Evolutionary conservation across 2,113 vertebrate genomes (phyloP), one percentile per base, ranked within the genome.

Genomic region (Garra rufa): DNA sequence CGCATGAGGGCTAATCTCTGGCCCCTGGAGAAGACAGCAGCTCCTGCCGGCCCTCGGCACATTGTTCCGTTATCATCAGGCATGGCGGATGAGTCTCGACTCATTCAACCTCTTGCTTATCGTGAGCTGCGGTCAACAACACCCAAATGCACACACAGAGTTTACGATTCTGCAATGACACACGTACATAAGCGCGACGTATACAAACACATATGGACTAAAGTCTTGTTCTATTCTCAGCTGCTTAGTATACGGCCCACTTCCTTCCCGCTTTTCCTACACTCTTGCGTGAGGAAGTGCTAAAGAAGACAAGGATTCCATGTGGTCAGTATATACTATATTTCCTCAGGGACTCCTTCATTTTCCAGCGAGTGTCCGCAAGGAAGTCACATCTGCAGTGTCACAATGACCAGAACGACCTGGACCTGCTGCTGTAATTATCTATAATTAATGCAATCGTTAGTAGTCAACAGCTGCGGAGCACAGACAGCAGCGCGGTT

Each of bases 1-100:
- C 91, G 86, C 92, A 93, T 94, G 94, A 92, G 96, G 95, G 95
- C 95, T 96, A 96, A 96, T 96, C 95, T 94, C 93, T 88, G 84
- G 94, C 93, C 92, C 93, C 94, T 4, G n/a, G 93, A 94, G 94
- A 86, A 91, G 91, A 91, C 93, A 93, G 94, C 91, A 93, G 94
- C 92, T 94, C 91, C 44, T 92, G 88, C 86, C 90, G 93, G 92
- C 91, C 95, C 93, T 89, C 92, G 93, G 92, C 93, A 95, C 94
- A 97, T 98, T 98, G 96, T 98, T 90, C 91, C 85, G 92, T 94
- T 94, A 94, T 94, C 92, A 92, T 91, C 88, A 88, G 85, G 82
- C 88, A 83, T 91, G 91, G 92, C 91, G 89, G 90, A 91, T 92
- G 90, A 88, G 88, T 46, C 83, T 48, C 91, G 83, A 89, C 84